These are phyloP conservation scores for Eupleurogrammus muticus DNA, from an alignment of 2,797 vertebrate species.

Conservation along the genomic window DNA sequence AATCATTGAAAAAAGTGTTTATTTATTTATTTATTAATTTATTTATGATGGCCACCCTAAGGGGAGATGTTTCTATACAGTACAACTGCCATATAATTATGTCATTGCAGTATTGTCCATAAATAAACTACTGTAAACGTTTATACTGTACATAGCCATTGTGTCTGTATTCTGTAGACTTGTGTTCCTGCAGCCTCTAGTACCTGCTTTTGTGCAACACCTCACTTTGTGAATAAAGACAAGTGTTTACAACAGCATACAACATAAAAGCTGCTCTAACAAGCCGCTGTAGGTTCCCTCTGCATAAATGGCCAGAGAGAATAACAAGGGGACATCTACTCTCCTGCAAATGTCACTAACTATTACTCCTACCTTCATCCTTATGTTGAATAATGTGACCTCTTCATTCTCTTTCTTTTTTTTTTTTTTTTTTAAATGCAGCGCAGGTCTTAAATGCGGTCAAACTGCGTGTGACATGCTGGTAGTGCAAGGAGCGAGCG, in stretches of 20 bases:
- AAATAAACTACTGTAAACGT: too few relatives aligned
- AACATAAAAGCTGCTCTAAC: neutral
- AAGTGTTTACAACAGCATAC: neutral
- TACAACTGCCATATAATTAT: too few relatives aligned
- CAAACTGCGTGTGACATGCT: constrained; percentile 14
- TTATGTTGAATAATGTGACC: constrained; percentile 4
- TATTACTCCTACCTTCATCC: constrained; percentile 19
- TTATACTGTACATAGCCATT: too few relatives aligned
- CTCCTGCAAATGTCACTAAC: constrained; percentile 5
- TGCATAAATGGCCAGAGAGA: neutral
- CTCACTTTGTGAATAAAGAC: neutral
- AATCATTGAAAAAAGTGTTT: too few relatives aligned
- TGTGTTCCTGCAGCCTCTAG: too few relatives aligned
- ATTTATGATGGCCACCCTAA: too few relatives aligned
- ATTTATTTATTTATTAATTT: too few relatives aligned
- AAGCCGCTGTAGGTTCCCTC: neutral
- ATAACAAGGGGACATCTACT: constrained; percentile 3
- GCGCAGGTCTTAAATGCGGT: constrained; percentile 11
- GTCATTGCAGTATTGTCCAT: too few relatives aligned
- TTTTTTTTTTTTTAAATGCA: too few relatives aligned
- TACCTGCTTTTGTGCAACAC: neutral
- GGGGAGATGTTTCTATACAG: too few relatives aligned
- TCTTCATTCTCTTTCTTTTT: constrained; percentile 7
- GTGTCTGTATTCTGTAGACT: too few relatives aligned
- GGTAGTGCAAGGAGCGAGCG: constrained; percentile 9